phyloP scores from a whole-genome alignment of 2,113 vertebrate genomes.

The Aviceda subcristata region DNA sequence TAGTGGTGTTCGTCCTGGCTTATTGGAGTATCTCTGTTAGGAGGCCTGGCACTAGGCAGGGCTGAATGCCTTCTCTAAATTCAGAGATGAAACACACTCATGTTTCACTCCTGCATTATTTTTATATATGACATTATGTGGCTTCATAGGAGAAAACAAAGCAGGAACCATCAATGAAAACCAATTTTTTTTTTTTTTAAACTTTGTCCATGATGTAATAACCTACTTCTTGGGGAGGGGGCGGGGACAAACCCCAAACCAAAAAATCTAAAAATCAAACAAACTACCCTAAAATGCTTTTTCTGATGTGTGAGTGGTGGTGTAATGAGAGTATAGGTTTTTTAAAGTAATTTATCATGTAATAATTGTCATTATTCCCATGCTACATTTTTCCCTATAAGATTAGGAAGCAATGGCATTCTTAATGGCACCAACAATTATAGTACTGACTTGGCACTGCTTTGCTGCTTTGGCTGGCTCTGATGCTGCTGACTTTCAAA shows the following conservation, averaged over 20 bases:
- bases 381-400: neutral
- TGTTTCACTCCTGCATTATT: constrained; percentile 4
- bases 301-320: neutral
- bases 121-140: neutral
- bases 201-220: neutral
- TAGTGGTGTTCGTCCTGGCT: neutral
- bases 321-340: neutral
- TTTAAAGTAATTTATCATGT: neutral
- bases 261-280: too few species aligned
- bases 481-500: constrained; percentile 40
- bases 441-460: constrained; percentile 37
- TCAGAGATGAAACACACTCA: neutral
- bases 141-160: neutral
- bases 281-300: neutral
- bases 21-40: neutral
- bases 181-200: neutral
- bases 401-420: constrained; percentile 48
- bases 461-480: constrained; percentile 28
- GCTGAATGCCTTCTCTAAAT: neutral
- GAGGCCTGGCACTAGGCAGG: neutral
- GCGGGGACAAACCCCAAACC: too few species aligned
- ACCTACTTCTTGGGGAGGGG: neutral
- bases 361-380: neutral
- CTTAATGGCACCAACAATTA: constrained; percentile 60
- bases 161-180: neutral